phyloP scores from a whole-genome alignment of 2,888 invertebrate species.

The Antheraea assamensis region DNA sequence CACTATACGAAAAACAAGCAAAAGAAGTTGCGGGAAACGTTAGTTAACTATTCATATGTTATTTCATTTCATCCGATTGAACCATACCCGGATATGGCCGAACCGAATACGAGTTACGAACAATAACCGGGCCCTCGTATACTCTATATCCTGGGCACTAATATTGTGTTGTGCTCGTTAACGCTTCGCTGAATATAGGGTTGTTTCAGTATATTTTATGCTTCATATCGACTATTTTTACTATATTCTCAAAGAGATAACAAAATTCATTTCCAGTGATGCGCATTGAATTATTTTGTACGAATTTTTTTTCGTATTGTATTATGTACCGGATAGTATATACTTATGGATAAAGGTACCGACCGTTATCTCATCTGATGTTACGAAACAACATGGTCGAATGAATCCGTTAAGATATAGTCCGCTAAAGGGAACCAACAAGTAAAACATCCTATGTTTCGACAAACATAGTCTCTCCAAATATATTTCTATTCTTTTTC shows the following conservation, averaged over 20 bases:
- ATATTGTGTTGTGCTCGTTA: constrained; percentile 8
- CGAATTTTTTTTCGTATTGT: neutral
- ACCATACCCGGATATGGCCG: neutral
- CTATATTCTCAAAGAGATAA: neutral
- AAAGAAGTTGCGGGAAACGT: no score
- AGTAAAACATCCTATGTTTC: neutral
- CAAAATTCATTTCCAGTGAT: neutral
- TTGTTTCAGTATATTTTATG: neutral
- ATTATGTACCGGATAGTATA: neutral
- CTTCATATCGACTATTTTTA: neutral
- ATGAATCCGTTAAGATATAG: neutral
- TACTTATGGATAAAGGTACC: neutral
- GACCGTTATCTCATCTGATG: neutral
- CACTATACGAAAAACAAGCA: no score
- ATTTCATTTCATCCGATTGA: neutral
- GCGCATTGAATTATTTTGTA: neutral
- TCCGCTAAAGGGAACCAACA: neutral
- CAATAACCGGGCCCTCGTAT: neutral
- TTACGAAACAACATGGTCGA: neutral
- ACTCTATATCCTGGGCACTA: neutral
- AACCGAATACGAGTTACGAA: neutral
- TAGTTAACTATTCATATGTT: neutral
- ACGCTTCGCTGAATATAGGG: constrained; percentile 3
- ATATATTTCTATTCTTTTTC: no score
- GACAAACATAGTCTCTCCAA: no score